phyloP scores from a whole-genome alignment of 2,113 vertebrate genomes.

The Phaethornis superciliosus region DNA sequence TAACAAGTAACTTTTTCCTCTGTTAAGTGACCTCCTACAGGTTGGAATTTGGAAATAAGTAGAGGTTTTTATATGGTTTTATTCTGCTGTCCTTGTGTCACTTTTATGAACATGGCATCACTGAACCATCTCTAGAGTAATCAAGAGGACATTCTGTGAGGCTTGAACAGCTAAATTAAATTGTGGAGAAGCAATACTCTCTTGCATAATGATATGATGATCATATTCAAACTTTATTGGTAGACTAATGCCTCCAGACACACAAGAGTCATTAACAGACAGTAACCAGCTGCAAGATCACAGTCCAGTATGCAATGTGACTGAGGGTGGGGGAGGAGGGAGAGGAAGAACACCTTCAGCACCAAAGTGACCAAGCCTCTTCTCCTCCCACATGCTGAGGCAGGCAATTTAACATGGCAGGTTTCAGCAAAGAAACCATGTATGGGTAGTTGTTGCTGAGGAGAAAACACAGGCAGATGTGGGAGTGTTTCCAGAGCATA shows the following conservation, averaged over 20 bases:
- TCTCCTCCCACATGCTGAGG: accelerated
- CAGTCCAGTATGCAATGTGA: neutral
- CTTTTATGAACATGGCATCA: neutral
- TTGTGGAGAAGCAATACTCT: neutral
- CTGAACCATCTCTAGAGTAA: neutral
- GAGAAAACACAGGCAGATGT: neutral
- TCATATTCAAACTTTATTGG: neutral
- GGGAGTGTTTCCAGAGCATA: neutral
- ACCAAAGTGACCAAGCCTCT: neutral
- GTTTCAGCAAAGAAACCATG: neutral
- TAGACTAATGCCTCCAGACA: neutral
- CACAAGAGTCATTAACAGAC: neutral
- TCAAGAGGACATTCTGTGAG: neutral
- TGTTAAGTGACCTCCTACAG: neutral
- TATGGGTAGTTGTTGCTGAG: neutral
- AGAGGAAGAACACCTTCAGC: neutral
- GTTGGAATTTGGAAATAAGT: neutral
- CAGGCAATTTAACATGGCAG: accelerated
- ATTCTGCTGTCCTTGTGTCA: neutral
- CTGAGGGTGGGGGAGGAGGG: neutral
- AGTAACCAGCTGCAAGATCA: neutral
- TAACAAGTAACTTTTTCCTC: neutral
- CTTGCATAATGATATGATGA: neutral
- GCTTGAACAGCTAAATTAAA: conserved; percentile 28
- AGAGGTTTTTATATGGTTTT: neutral